These are phyloP conservation scores for Griposia aprilina DNA, from an alignment of 2,888 invertebrate genomes.

Conservation along the genomic window DNA sequence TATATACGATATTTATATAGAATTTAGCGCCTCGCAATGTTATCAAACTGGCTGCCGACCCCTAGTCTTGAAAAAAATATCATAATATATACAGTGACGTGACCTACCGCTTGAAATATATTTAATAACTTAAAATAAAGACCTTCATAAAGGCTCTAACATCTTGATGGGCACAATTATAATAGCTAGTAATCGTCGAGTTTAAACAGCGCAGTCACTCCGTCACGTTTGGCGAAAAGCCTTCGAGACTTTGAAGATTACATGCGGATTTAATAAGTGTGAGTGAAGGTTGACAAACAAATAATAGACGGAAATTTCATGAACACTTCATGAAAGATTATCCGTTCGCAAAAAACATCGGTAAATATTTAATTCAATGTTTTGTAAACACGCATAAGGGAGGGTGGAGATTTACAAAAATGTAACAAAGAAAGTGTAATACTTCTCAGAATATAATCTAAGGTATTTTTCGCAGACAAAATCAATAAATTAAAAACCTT, in stretches of 20 bases:
- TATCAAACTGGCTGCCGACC: background rate
- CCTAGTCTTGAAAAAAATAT: background rate
- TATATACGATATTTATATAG: background rate
- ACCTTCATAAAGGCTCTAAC: background rate
- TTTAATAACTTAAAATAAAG: background rate
- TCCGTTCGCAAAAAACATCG: constrained; percentile 8
- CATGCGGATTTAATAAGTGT: constrained; percentile 53
- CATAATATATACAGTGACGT: background rate
- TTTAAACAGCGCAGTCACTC: constrained; percentile 53
- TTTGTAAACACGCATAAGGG: background rate
- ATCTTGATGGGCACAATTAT: constrained; percentile 40
- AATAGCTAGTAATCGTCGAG: constrained; percentile 32
- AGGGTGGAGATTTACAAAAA: background rate
- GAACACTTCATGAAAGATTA: constrained; percentile 14
- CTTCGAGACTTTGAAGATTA: constrained; percentile 51
- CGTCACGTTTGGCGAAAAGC: constrained; percentile 54
- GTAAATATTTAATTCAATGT: background rate
- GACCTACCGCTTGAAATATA: background rate
- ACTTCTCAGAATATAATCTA: background rate
- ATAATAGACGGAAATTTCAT: constrained; percentile 50
- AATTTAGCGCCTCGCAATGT: background rate
- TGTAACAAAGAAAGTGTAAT: background rate
- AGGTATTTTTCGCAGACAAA: background rate
- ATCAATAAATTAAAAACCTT: constrained; percentile 7
- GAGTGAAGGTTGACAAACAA: constrained; percentile 58